phyloP scores from a whole-genome alignment of 2,797 vertebrate species.

The Chromobotia macracanthus region DNA sequence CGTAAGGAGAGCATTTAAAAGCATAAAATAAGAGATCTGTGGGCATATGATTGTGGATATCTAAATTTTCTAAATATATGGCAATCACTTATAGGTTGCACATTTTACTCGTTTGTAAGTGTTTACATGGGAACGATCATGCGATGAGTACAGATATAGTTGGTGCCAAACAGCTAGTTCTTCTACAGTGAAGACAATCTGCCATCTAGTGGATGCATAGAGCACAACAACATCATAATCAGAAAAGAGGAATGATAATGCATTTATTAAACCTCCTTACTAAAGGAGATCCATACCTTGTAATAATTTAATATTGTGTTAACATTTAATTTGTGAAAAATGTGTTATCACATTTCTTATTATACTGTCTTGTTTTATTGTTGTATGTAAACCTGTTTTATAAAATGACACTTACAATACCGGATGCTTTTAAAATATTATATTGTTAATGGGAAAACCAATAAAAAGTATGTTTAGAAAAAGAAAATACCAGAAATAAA shows the following conservation, averaged over 20 bases:
- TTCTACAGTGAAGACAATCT: conserved; percentile 35
- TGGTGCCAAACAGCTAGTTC: conserved; percentile 7
- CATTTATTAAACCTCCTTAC: too few species aligned
- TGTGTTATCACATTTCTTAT: neutral
- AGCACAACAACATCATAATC: neutral
- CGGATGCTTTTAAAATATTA: too few species aligned
- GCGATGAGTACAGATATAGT: neutral
- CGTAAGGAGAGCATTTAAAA: conserved; percentile 20
- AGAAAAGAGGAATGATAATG: neutral
- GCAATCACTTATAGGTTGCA: conserved; percentile 21
- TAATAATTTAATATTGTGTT: neutral
- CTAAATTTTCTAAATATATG: conserved; percentile 16
- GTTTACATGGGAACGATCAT: conserved; percentile 7
- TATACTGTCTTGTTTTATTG: neutral
- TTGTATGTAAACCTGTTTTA: neutral
- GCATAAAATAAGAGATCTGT: conserved; percentile 27
- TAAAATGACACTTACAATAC: neutral
- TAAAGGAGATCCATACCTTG: too few species aligned
- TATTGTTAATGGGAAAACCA: too few species aligned
- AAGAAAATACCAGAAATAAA: neutral
- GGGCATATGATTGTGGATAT: conserved; percentile 23
- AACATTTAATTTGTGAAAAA: neutral
- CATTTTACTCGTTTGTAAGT: conserved; percentile 35
- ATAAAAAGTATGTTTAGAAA: neutral
- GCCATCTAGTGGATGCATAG: conserved; percentile 49